Evolutionary conservation across 2,888 invertebrate genomes (phyloP).

Genomic region (Copidosoma aretas): DNA sequence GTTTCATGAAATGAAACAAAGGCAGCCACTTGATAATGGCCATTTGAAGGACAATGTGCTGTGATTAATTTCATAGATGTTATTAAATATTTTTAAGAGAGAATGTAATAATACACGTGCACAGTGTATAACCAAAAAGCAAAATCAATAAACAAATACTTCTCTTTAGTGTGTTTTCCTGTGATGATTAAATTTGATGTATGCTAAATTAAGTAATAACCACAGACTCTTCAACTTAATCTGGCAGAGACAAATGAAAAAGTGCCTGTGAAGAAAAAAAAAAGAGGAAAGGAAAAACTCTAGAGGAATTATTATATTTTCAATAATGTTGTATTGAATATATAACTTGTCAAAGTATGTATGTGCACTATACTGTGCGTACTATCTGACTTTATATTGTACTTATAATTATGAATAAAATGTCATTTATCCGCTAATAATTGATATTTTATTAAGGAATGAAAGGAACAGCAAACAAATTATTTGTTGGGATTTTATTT

Average conservation of each 20-base stretch:
- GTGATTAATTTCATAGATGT: constrained; percentile 37
- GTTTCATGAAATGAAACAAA: constrained; percentile 11
- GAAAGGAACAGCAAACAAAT: constrained; percentile 1
- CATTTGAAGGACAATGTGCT: constrained; percentile 40
- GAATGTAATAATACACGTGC: constrained; percentile 4
- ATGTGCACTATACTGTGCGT: constrained; percentile 44
- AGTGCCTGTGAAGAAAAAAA: constrained; percentile 57
- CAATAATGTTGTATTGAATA: constrained; percentile 54
- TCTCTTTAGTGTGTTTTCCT: constrained; percentile 30
- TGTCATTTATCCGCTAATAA: constrained; percentile 53
- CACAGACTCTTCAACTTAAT: constrained; percentile 46
- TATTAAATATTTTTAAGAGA: constrained; percentile 30
- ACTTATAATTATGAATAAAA: constrained; percentile 55
- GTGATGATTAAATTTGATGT: constrained; percentile 34
- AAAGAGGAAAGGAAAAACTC: constrained; percentile 38
- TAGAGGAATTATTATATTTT: constrained; percentile 53
- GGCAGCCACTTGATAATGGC: constrained; percentile 34
- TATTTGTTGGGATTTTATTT: constrained; percentile 28
- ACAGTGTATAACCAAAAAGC: constrained; percentile 34
- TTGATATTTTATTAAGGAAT: background rate
- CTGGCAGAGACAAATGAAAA: constrained; percentile 50
- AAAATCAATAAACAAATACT: constrained; percentile 6
- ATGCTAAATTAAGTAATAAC: constrained; percentile 19
- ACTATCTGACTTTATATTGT: constrained; percentile 53
- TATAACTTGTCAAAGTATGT: constrained; percentile 44